Percentiles rank a stretch among this genome's conserved stretches.
These are phyloP conservation scores for Tangara arthus DNA, from an alignment of 2,797 vertebrate genomes.

Conservation along the genomic window DNA sequence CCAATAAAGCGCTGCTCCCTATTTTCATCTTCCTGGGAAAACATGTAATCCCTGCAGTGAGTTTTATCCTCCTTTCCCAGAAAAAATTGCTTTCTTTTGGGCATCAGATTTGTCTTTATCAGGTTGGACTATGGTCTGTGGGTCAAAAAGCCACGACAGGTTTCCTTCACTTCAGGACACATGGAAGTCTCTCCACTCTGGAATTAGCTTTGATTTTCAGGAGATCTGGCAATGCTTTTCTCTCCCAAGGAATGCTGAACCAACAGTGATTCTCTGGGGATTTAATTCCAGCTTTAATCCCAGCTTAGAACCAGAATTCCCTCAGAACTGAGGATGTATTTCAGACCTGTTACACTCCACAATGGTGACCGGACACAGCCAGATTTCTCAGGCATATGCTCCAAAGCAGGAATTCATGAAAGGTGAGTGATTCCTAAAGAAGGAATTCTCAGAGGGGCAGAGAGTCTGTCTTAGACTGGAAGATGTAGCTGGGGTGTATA, in stretches of 20 bases:
- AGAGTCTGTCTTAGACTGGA: too few relatives aligned
- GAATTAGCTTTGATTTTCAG: background rate
- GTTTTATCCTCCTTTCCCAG: background rate
- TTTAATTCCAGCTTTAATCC: background rate
- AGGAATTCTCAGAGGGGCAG: background rate
- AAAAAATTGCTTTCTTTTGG: background rate
- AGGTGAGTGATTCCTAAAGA: too few relatives aligned
- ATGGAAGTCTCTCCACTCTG: rapidly evolving
- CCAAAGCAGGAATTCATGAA: background rate
- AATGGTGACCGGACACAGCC: rapidly evolving
- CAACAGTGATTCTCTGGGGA: background rate
- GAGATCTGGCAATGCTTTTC: background rate
- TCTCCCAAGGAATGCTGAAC: background rate
- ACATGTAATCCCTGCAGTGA: background rate
- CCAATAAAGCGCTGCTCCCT: background rate
- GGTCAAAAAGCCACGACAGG: background rate
- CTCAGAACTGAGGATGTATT: rapidly evolving
- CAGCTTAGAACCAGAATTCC: background rate
- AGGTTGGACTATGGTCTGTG: background rate
- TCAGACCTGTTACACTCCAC: background rate
- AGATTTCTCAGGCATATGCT: background rate
- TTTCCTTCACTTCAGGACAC: background rate
- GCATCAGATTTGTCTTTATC: background rate
- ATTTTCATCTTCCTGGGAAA: background rate
- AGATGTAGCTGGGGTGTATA: too few relatives aligned